phyloP scores from a whole-genome alignment of 2,888 invertebrate genomes.

The Petrolisthes cinctipes region DNA sequence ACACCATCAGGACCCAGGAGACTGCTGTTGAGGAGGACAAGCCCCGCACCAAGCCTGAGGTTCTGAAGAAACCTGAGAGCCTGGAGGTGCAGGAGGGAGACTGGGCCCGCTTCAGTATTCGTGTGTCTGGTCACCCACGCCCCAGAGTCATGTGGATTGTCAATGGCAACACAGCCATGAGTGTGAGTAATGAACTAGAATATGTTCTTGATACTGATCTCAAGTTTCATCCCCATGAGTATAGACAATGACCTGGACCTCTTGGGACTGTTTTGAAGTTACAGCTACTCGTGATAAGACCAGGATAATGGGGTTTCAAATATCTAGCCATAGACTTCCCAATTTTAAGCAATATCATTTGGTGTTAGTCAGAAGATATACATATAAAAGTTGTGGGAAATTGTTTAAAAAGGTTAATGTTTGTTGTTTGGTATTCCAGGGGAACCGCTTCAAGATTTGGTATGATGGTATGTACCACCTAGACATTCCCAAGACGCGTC shows the following conservation, averaged over 20 bases:
- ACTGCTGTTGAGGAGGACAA: constrained; percentile 83
- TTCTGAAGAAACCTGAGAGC: constrained; percentile 95
- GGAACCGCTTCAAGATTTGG: constrained; percentile 92
- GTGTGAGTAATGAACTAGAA: constrained; percentile 74
- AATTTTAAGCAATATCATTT: no score
- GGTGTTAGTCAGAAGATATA: neutral
- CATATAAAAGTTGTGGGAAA: neutral
- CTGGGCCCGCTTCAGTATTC: constrained; percentile 96
- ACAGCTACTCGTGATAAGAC: no score
- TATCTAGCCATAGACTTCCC: no score
- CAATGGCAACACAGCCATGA: constrained; percentile 94
- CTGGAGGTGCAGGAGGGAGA: constrained; percentile 94
- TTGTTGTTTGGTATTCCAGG: constrained; percentile 72
- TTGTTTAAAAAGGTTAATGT: neutral
- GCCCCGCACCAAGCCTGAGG: constrained; percentile 85
- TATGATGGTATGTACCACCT: constrained; percentile 99
- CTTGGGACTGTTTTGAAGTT: no score
- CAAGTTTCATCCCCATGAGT: no score
- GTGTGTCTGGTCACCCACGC: constrained; percentile 95
- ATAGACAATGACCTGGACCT: no score
- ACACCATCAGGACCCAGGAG: constrained; percentile 78
- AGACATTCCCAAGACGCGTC: constrained; percentile 96
- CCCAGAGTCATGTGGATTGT: constrained; percentile 98
- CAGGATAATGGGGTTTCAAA: no score
- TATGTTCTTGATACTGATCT: no score